Base-by-base conservation (phyloP, 1,140 invertebrate species). In the Caenorhabditis inopinata region DNA sequence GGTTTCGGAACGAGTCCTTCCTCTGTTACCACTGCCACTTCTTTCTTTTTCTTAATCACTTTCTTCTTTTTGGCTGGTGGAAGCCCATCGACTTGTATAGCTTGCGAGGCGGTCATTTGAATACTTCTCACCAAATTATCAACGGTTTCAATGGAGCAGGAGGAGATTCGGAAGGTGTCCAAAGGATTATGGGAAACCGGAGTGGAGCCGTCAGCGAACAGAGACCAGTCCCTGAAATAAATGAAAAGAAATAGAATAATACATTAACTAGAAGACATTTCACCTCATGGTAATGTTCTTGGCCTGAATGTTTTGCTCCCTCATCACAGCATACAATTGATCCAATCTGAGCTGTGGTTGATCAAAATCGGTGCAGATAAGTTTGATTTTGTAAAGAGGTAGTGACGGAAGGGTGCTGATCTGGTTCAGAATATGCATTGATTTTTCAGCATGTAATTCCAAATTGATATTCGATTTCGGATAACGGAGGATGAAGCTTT, bases 221-320 rank as follows among this genome's bases (percentile, higher is more conserved):
- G 58, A 27, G 76, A 74, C 80, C 80, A 82, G n/a, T 82, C 80
- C 73, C 77, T 79, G 62, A 16, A 78, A 78, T 14, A 1, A 48
- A n/a, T n/a, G n/a, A n/a, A n/a, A n/a, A n/a, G n/a, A n/a, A n/a
- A n/a, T n/a, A n/a, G n/a, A n/a, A n/a, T n/a, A n/a, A n/a, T 73
- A 23, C 62, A 73, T 12, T 73, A 23, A 46, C n/a, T 7, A 42
- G 14, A 42, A 42, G 14, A 42, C n/a, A 25, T n/a, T 6, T 53
- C 32, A 77, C 68, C 81, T 81, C 35, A 82, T 74, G 0, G 81
- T 82, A 25, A 82, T 78, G 42, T 82, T 82, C 47, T 82, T 79
- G 0, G 78, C 74, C 18, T 51, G 29, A 76, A 82, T 82, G 16
- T 74, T 74, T 11, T 78, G 42, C 35, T 82, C 78, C 35, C 45